phyloP scores from a whole-genome alignment of 2,113 vertebrate species.

The Sturnira hondurensis region DNA sequence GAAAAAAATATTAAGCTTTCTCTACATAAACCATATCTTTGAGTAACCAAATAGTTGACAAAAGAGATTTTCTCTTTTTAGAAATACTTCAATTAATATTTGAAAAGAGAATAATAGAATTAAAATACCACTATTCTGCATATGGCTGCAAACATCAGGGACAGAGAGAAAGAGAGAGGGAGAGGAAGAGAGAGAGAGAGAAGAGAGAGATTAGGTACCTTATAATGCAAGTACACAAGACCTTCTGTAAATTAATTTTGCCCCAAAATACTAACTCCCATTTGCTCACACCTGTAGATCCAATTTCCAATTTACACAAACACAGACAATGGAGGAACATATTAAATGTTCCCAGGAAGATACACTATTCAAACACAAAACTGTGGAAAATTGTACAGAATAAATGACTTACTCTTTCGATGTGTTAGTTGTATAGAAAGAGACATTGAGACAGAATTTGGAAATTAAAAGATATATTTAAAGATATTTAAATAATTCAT shows the following conservation, averaged over 20 bases:
- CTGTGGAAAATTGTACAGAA: background rate
- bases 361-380: background rate
- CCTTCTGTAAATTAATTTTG: background rate
- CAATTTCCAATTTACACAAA: background rate
- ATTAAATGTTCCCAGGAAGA: background rate
- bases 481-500: background rate
- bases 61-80: background rate
- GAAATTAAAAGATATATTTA: background rate
- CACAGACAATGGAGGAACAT: background rate
- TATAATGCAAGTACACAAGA: background rate
- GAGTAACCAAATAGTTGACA: background rate
- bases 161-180: background rate
- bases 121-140: background rate
- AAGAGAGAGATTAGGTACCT: background rate
- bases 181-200: background rate
- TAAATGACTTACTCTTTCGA: background rate
- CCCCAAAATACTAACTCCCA: background rate
- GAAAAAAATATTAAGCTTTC: background rate
- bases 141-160: background rate
- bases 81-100: background rate
- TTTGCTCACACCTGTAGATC: background rate
- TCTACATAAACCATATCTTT: background rate
- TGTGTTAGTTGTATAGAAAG: background rate
- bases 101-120: background rate
- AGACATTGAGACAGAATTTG: background rate